Evolutionary conservation across 2,113 vertebrate species (phyloP).

Genomic region (Ciconia boyciana): DNA sequence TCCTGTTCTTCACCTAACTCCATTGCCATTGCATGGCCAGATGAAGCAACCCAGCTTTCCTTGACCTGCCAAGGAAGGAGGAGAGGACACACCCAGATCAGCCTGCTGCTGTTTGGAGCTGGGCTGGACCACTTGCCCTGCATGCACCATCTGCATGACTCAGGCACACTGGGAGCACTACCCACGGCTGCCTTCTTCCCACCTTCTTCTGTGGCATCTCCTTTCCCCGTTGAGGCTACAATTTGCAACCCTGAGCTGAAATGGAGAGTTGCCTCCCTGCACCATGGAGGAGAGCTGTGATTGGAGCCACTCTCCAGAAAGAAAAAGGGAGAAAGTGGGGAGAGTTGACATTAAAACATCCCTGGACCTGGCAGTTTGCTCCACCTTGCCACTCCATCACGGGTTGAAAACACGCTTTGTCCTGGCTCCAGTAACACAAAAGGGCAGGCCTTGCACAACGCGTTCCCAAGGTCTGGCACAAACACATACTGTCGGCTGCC

Average conservation of each 20-base stretch:
- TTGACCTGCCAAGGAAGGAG: neutral
- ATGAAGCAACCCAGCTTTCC: neutral
- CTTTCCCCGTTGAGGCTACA: neutral
- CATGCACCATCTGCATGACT: neutral
- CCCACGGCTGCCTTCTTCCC: neutral
- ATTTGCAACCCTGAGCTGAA: neutral
- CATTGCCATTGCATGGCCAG: neutral
- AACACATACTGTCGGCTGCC: neutral
- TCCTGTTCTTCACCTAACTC: neutral
- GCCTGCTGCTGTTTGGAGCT: neutral
- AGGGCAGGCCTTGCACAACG: neutral
- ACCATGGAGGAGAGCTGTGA: neutral
- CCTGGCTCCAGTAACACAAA: neutral
- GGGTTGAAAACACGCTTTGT: neutral
- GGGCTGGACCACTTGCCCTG: neutral
- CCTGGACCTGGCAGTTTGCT: neutral
- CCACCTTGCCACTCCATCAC: neutral
- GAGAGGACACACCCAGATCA: neutral
- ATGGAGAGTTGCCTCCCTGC: neutral
- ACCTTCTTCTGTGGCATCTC: neutral
- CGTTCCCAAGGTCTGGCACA: conserved; percentile 21
- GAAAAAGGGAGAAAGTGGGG: neutral
- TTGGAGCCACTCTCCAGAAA: neutral
- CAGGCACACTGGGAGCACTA: neutral
- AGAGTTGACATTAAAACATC: neutral